Base-by-base conservation (phyloP, 2,113 vertebrate species). In the Nerophis ophidion region DNA sequence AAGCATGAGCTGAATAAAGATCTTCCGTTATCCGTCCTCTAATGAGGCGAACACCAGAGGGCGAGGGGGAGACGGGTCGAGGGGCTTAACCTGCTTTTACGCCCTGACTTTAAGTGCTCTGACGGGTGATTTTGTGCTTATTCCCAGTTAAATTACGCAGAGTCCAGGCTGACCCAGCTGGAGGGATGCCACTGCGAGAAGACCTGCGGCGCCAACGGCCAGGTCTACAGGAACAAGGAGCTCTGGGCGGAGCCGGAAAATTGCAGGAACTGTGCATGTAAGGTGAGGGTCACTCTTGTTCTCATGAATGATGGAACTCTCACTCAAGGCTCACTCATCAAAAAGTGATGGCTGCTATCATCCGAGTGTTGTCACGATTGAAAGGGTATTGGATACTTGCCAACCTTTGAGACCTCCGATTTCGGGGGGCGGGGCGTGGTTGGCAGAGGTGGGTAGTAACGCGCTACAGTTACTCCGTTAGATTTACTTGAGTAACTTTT, bases 181-280 rank as follows among this genome's bases (percentile, higher is more conserved):
- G 96, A 97, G 84, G 92, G 90, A 69, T 98, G 96, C 84, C 94
- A 95, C 40, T 98, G 96, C 19, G 94, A 98, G 90, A 93, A 93
- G 89, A 96, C 93, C 12, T 98, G 96, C 87, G 92, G 90, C 79
- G 89, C 92, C 75, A 93, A 91, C 56, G 90, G 91, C 57, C 70
- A 92, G 65, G 85, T 95, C 40, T 94, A 95, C 77, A 86, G 93
- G 71, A 93, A 97, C 77, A 92, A 92, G 77, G 94, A 98, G 77
- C 91, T 92, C 16, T 98, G 96, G 96, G 91, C 90, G 11, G 95
- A 97, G 49, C 91, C 93, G 0, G 92, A 98, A 80, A 94, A 95
- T 81, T 98, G 96, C 89, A 92, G 93, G 75, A 98, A 94, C 66
- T 98, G 96, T 60, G 91, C 92, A 0, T 98, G 96, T 80, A 91